A percentile compares a stretch with the other conserved stretches of the same genome.
Evolutionary conservation across 2,113 vertebrate species (phyloP).

Genomic region (Callopanchax toddi): DNA sequence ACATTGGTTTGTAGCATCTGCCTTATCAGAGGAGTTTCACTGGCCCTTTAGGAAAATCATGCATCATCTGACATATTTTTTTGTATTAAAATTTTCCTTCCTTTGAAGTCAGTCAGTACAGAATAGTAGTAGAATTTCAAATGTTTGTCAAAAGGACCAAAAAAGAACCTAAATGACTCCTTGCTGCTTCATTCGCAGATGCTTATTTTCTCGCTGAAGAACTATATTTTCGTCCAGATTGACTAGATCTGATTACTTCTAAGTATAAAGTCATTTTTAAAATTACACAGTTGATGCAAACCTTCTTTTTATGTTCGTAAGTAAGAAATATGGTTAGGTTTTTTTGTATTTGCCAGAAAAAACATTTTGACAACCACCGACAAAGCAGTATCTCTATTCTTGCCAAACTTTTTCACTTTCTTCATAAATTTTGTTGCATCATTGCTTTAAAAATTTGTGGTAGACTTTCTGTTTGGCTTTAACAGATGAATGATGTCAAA

Average conservation of each 20-base stretch:
- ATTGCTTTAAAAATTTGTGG: too few species aligned
- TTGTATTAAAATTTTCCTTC: background rate
- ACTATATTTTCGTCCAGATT: slow-evolving; percentile 1
- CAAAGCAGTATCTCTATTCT: too few species aligned
- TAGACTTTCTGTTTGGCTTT: background rate
- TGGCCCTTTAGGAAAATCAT: too few species aligned
- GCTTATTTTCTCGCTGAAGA: slow-evolving; percentile 43
- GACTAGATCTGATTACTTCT: slow-evolving; percentile 26
- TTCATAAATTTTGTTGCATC: too few species aligned
- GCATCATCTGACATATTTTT: background rate
- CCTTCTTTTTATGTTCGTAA: too few species aligned
- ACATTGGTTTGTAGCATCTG: too few species aligned
- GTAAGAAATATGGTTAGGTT: too few species aligned
- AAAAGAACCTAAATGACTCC: slow-evolving; percentile 25
- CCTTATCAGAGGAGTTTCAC: too few species aligned
- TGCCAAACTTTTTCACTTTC: too few species aligned
- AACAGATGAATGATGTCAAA: background rate
- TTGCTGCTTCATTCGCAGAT: slow-evolving; percentile 34
- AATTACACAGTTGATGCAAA: background rate
- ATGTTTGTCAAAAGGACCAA: background rate
- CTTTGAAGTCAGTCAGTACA: background rate
- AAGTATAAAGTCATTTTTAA: background rate
- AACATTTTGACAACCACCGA: too few species aligned
- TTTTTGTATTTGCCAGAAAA: too few species aligned
- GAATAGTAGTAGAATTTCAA: background rate